Base-by-base conservation (phyloP, 1,140 invertebrate genomes). In the Trichogramma pretiosum region DNA sequence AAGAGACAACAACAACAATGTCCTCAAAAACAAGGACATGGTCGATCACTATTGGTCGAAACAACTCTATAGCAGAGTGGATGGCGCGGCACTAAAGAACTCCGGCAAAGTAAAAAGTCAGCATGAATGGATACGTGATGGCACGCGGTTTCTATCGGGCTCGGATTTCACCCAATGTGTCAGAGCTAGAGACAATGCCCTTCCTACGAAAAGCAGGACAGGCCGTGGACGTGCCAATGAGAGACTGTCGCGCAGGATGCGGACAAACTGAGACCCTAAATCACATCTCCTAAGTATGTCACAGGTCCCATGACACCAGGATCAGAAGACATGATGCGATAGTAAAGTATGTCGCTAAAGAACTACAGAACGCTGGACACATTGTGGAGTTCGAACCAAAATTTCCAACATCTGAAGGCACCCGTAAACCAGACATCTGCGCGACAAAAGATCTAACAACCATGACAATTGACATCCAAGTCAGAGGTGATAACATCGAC, bases 81-180 rank as follows among this genome's bases (percentile, higher is more conserved):
- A 63, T 45, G 58, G 60, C 3, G 43, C 26, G 18, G 55, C 56
- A 21, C 38, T 64, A 13, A 39, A 36, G 8, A 52, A 60, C 33
- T 50, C 45, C 3, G 8, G 9, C 0, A 5, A 35, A 5, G 22
- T 32, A 2, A 0, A 10, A 4, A 32, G n/a, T 1, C 43, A 51
- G 16, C 39, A 55, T 10, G 2, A 9, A 0, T 56, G 55, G 54
- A n/a, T 55, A 1, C 17, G 5, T 2, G 43, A 56, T 3, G 39
- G 46, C 3, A 48, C 30, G 5, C 21, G 32, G 21, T 47, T 54
- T 11, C 19, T 53, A 1, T 46, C 50, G 11, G 60, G 60, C 9
- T 54, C 56, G 2, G 58, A 64, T 46, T 64, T 28, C 41, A 50
- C 60, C 38, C 48, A 60, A 32, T 56, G 46, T 18, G 48, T 54